Evolutionary conservation across 2,888 invertebrate species (phyloP), one percentile per base, ranked within the genome.

Genomic region (Agrypnus murinus): DNA sequence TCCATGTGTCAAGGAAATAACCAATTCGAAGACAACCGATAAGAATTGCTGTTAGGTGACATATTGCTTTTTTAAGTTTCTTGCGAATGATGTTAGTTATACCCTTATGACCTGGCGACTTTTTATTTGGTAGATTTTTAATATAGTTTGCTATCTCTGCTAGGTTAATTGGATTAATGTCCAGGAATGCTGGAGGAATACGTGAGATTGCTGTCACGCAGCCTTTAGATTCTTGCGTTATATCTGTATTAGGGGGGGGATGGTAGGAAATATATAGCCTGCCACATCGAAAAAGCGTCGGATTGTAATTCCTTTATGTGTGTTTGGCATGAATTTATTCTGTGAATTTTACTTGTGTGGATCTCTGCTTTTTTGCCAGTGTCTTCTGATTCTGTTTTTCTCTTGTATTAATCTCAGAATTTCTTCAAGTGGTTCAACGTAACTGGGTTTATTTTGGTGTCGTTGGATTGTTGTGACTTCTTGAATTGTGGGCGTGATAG

Each of bases 21-120:
- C n/a, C 40, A n/a, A 9, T 40, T 40, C 40, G 10, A 40, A n/a
- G 3, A 9, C 7, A 40, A 7, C 40, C 40, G n/a, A n/a, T 40
- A 40, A 40, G n/a, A 9, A 40, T n/a, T 40, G n/a, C 40, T 9
- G 40, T 40, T 40, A 40, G n/a, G 40, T 40, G n/a, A 40, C 40
- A 40, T 10, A n/a, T 40, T 6, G 40, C 7, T 40, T 40, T 4
- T 40, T 40, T 40, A n/a, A 40, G n/a, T 40, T 40, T 9, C 7
- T 40, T 40, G 8, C 8, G 40, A 40, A 40, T n/a, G 7, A 40
- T 40, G n/a, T 40, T 40, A 40, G 40, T 40, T 40, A 40, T 40
- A 40, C 40, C 40, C 10, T n/a, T 10, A n/a, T n/a, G 40, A n/a
- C 40, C n/a, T 40, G 40, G 40, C n/a, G 40, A 40, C 40, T 40